Base-by-base conservation (phyloP, 1,140 invertebrate genomes). In the Atta texana region DNA sequence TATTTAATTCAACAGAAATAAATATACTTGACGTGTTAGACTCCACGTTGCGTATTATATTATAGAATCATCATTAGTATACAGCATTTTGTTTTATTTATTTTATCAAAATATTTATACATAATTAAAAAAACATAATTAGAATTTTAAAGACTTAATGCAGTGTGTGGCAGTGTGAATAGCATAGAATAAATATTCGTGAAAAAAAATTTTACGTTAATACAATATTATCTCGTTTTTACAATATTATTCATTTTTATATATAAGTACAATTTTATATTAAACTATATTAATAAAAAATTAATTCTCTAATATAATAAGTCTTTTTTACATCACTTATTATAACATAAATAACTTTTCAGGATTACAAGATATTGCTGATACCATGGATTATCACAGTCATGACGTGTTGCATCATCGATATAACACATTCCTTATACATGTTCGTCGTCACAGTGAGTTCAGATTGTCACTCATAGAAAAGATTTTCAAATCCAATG, bases 301-400 rank as follows among this genome's bases (percentile, higher is more conserved):
- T 12, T n/a, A 24, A 24, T 2, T 31, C 10, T 16, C 2, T 34
- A 31, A 31, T 18, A 21, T 34, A 18, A 55, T 16, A 10, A 16
- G 5, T 5, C 16, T 63, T 21, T 51, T 84, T 34, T 59, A 34
- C 8, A 34, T 4, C 14, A 12, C 14, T 82, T 34, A 16, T 34
- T 74, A 8, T 24, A 21, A 51, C 18, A 5, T 21, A 61, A 84
- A 63, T 68, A 61, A 74, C 12, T 57, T 94, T 94, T 82, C 92
- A 96, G 95, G 94, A 96, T 89, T 92, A 94, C 72, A 92, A 93
- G 64, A 53, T 92, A 39, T 94, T 95, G 59, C 93, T 96, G 34
- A 76, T 96, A 66, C 95, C 95, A 1, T 96, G 95, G 95, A 95
- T 96, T 63, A 57, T 92, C 51, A 88, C 90, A 16, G 91, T 96